Conservation (phyloP, 2,888 invertebrate species). For the Mactromeris polynyma region DNA sequence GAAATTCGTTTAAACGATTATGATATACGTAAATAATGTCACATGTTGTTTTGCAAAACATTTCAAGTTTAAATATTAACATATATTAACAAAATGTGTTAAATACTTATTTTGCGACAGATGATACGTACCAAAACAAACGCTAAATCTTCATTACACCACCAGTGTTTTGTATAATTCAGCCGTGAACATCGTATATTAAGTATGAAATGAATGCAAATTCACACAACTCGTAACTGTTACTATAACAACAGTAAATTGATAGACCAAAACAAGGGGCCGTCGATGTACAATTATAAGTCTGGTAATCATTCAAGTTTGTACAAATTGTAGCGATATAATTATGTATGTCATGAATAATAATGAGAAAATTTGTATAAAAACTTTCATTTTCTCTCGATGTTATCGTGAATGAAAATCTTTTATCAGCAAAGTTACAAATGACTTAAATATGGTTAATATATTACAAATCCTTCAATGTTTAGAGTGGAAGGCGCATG, state of each 20-base stretch:
- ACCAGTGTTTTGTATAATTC: background rate
- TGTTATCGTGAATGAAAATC: conserved; percentile 29
- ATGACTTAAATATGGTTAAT: background rate
- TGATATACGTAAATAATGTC: too few species aligned
- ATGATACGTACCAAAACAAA: background rate
- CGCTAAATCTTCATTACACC: background rate
- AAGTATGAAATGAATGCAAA: background rate
- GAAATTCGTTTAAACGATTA: too few species aligned
- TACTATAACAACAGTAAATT: conserved; percentile 2
- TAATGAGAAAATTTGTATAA: conserved; percentile 33
- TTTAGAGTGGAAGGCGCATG: too few species aligned
- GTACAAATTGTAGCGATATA: conserved; percentile 41
- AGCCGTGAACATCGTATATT: background rate
- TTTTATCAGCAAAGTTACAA: background rate
- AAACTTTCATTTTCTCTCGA: conserved; percentile 27
- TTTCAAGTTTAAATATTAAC: background rate
- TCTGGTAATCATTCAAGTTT: conserved; percentile 29
- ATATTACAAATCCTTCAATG: background rate
- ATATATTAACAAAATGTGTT: background rate
- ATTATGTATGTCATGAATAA: conserved; percentile 34
- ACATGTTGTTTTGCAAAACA: too few species aligned
- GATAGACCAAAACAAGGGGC: conserved; percentile 28
- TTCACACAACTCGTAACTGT: background rate
- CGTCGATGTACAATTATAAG: conserved; percentile 2
- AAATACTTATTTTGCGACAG: background rate